Percentiles rank a stretch among this genome's conserved stretches.
Evolutionary conservation across 2,888 invertebrate species (phyloP).

Genomic region (Lomographa bimaculata): DNA sequence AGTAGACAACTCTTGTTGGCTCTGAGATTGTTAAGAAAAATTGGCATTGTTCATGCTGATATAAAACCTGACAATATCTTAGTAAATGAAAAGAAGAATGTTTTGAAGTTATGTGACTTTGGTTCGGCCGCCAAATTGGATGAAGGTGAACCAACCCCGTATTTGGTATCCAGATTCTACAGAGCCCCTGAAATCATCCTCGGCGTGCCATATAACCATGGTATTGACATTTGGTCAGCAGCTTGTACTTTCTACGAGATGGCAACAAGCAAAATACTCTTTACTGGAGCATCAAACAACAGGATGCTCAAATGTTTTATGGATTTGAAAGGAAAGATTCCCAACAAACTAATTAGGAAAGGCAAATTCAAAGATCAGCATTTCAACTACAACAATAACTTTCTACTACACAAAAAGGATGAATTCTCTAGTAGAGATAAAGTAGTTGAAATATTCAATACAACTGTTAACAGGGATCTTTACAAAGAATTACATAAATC

Average conservation of each 20-base stretch:
- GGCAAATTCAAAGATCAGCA: conserved; percentile 98
- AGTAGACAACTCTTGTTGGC: conserved; percentile 97
- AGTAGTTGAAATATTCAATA: conserved; percentile 93
- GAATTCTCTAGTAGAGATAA: conserved; percentile 99
- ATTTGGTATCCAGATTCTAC: conserved; percentile 98
- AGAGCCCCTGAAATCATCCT: conserved; percentile 99
- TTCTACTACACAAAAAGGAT: conserved; percentile 98
- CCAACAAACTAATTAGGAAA: conserved; percentile 95
- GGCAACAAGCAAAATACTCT: conserved; percentile 98
- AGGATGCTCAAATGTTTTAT: conserved; percentile 99
- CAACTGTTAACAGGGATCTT: conserved; percentile 92
- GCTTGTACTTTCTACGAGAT: conserved; percentile 99
- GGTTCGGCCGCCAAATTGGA: conserved; percentile 97
- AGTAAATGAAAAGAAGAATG: conserved; percentile 98
- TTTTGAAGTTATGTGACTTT: conserved; percentile 99
- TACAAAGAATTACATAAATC: conserved; percentile 94
- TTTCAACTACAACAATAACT: conserved; percentile 98
- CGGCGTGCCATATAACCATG: conserved; percentile 97
- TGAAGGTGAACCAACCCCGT: conserved; percentile 98
- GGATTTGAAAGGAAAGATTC: conserved; percentile 99
- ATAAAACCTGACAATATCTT: conserved; percentile 99
- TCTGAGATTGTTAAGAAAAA: conserved; percentile 95
- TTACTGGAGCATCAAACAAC: conserved; percentile 98
- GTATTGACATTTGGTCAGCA: conserved; percentile 99
- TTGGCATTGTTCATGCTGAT: conserved; percentile 98